These are phyloP conservation scores for Drosophila ironensis DNA, from an alignment of 1,140 invertebrate species.

Conservation along the genomic window DNA sequence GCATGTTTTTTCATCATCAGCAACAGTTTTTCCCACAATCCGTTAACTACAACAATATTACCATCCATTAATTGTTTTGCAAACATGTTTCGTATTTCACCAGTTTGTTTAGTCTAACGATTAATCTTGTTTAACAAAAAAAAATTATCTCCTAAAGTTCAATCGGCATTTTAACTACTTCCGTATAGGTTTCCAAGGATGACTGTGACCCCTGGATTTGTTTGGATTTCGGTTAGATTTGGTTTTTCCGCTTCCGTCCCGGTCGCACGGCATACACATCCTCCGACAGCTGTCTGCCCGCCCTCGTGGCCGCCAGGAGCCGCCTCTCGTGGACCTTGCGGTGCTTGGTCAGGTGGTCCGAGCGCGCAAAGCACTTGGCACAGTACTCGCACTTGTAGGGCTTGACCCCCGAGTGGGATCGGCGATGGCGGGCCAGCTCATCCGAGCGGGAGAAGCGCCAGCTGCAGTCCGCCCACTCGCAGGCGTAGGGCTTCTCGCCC, in stretches of 20 bases:
- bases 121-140: no score
- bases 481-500: slow-evolving; percentile 96
- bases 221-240: slow-evolving; percentile 28
- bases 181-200: no score
- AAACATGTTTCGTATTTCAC: no score
- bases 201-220: background rate
- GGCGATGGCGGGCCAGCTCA: slow-evolving; percentile 87
- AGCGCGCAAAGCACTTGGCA: slow-evolving; percentile 92
- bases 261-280: slow-evolving; percentile 69
- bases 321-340: slow-evolving; percentile 90
- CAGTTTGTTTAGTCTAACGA: no score
- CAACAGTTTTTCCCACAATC: no score
- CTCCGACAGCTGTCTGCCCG: slow-evolving; percentile 57
- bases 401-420: slow-evolving; percentile 88
- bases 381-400: slow-evolving; percentile 93
- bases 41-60: no score
- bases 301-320: slow-evolving; percentile 76
- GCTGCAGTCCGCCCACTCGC: slow-evolving; percentile 94
- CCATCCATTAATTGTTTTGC: no score
- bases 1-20: no score
- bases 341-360: slow-evolving; percentile 95
- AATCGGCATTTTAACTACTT: no score
- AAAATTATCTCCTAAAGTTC: no score
- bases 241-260: slow-evolving; percentile 77
- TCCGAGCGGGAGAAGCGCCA: slow-evolving; percentile 98